phyloP scores from a whole-genome alignment of 2,113 vertebrate species.

The Capricornis sumatraensis region DNA sequence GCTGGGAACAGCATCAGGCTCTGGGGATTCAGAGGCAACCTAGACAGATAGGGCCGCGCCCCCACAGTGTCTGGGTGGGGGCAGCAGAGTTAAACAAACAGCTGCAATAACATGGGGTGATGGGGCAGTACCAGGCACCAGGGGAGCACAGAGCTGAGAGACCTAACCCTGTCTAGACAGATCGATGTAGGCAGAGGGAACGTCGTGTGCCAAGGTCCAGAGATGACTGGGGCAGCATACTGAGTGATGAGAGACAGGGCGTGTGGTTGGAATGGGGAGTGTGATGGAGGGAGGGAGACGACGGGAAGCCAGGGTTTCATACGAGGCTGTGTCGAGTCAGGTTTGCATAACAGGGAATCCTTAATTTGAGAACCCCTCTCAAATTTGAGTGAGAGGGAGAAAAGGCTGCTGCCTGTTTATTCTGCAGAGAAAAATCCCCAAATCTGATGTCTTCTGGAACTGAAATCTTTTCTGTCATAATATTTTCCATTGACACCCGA shows the following conservation, averaged over 20 bases:
- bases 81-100: constrained; percentile 5
- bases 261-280: not conserved
- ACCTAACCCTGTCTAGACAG: not conserved
- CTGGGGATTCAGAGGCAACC: constrained; percentile 16
- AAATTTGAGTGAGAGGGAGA: not conserved
- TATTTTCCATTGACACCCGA: not conserved
- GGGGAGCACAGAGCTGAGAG: not conserved
- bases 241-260: not conserved
- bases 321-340: not conserved
- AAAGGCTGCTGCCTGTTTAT: constrained; percentile 44
- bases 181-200: not conserved
- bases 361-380: constrained; percentile 9
- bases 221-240: not conserved
- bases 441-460: constrained; percentile 10
- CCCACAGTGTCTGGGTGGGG: not conserved
- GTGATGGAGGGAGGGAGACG: accelerated
- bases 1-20: constrained; percentile 29
- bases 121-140: not conserved
- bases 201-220: not conserved
- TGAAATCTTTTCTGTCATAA: constrained; percentile 6
- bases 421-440: not conserved
- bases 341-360: not conserved
- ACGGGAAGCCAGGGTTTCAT: not conserved
- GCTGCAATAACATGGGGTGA: not conserved
- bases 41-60: not conserved